A percentile compares a stretch with the other conserved stretches of the same genome.
phyloP scores from a whole-genome alignment of 2,888 invertebrate genomes.

The Fissipunctia ypsillon region DNA sequence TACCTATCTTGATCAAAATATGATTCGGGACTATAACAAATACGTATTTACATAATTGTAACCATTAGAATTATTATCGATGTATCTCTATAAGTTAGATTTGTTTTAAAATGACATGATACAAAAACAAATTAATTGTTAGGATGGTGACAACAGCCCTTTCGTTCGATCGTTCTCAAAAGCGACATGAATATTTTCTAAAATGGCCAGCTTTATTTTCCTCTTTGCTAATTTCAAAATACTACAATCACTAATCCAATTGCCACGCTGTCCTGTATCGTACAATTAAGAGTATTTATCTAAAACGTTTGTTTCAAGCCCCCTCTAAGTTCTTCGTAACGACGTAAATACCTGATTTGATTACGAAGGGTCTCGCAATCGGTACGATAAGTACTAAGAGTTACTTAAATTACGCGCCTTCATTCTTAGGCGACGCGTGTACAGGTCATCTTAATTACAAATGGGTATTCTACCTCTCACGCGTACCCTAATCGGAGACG shows the following conservation, averaged over 20 bases:
- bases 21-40: too few relatives aligned
- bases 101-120: too few relatives aligned
- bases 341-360: conserved; percentile 44
- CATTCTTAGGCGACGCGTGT: conserved; percentile 20
- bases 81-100: too few relatives aligned
- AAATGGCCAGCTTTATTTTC: background rate
- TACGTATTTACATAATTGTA: too few relatives aligned
- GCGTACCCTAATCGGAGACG: background rate
- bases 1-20: too few relatives aligned
- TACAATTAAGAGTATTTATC: conserved; percentile 29
- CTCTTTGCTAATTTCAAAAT: conserved; percentile 10
- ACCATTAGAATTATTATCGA: too few relatives aligned
- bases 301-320: conserved; percentile 29
- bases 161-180: background rate
- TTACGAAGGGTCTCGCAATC: conserved; percentile 21
- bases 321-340: conserved; percentile 24
- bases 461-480: background rate
- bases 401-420: conserved; percentile 3
- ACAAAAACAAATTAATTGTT: too few relatives aligned
- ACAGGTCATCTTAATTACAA: conserved; percentile 35
- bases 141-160: background rate
- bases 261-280: background rate
- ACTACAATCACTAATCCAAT: conserved; percentile 19
- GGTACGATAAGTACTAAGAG: conserved; percentile 6
- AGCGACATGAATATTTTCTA: background rate